Percentiles rank a stretch among this genome's conserved stretches.
Evolutionary conservation across 2,113 vertebrate species (phyloP).

Genomic region (Ascaphus truei): DNA sequence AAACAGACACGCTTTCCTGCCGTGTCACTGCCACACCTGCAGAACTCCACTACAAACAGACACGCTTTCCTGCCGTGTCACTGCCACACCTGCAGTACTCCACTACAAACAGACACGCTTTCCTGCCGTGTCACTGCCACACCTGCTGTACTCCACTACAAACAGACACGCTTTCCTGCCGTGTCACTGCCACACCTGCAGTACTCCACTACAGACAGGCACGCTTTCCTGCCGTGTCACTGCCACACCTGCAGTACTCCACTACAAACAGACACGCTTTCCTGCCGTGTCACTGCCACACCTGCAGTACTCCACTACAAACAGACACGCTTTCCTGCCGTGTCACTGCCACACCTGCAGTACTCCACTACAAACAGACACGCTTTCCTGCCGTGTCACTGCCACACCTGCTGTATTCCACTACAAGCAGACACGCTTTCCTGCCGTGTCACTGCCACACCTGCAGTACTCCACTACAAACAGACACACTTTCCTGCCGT

Average conservation of each 20-base stretch:
- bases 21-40: neutral
- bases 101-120: neutral
- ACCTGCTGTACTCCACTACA: no score
- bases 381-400: neutral
- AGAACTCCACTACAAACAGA: no score
- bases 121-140: neutral
- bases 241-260: no score
- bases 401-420: no score
- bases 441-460: neutral
- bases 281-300: neutral
- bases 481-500: neutral
- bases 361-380: no score
- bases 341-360: neutral
- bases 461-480: no score
- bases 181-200: neutral
- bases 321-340: neutral
- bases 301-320: no score
- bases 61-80: neutral
- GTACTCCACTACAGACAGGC: no score
- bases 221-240: neutral
- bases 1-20: neutral
- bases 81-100: no score
- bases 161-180: neutral
- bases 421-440: neutral
- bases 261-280: neutral